A percentile compares a stretch with the other conserved stretches of the same genome.
phyloP scores from a whole-genome alignment of 2,113 vertebrate genomes.

The Polypterus bichir region DNA sequence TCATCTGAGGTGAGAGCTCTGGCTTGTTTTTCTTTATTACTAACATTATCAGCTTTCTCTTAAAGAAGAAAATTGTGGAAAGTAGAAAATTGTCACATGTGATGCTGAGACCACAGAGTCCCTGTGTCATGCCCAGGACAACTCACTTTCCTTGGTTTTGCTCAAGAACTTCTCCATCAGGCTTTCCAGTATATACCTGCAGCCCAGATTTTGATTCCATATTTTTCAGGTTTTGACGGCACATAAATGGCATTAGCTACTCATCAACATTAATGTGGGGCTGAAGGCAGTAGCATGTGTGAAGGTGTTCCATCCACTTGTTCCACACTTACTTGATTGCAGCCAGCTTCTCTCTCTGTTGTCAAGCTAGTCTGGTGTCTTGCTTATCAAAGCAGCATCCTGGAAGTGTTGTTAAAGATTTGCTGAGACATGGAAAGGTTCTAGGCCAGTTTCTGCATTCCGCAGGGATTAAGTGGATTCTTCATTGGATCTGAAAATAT shows the following conservation, averaged over 20 bases:
- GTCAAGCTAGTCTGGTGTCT: slow-evolving; percentile 10
- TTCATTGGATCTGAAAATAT: no score
- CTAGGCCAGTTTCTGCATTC: no score
- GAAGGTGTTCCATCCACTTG: slow-evolving; percentile 11
- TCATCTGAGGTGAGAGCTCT: background rate
- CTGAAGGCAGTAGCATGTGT: slow-evolving; percentile 8
- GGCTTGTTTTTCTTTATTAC: background rate
- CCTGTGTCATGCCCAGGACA: slow-evolving; percentile 11
- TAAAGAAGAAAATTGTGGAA: slow-evolving; percentile 5
- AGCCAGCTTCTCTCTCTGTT: slow-evolving; percentile 5
- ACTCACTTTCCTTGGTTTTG: slow-evolving; percentile 18
- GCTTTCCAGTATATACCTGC: slow-evolving; percentile 14
- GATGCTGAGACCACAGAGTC: slow-evolving; percentile 13
- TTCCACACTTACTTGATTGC: slow-evolving; percentile 8
- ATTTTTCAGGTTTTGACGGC: slow-evolving; percentile 14
- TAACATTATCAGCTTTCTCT: slow-evolving; percentile 11
- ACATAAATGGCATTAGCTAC: slow-evolving; percentile 19
- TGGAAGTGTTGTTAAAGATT: no score
- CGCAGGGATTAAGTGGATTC: no score
- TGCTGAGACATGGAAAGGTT: no score
- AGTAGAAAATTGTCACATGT: slow-evolving; percentile 10
- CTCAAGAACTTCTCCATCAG: slow-evolving; percentile 13
- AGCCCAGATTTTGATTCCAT: slow-evolving; percentile 14
- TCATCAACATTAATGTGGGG: slow-evolving; percentile 15
- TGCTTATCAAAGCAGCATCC: background rate